These are phyloP conservation scores for Heteromormyrus szaboi DNA, from an alignment of 2,797 vertebrate genomes.

Conservation along the genomic window DNA sequence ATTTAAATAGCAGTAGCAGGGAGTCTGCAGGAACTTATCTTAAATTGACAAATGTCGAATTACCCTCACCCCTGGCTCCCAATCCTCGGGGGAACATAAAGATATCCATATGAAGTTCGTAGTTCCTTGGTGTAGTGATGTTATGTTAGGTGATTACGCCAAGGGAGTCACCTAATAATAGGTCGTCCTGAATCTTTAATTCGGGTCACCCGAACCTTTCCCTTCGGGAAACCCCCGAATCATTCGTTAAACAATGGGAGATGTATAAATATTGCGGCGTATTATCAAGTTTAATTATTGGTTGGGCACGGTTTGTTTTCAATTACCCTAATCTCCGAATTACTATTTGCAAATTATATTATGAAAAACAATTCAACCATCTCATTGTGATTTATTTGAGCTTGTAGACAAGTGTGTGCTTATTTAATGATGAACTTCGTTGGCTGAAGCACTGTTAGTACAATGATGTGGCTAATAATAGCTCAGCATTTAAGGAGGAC, in stretches of 20 bases:
- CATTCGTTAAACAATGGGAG: background rate
- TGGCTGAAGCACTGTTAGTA: background rate
- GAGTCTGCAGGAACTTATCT: background rate
- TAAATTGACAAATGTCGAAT: background rate
- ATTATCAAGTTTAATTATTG: background rate
- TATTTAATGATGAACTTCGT: background rate
- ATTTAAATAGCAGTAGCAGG: background rate
- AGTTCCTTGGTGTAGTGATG: background rate
- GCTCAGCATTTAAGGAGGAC: background rate
- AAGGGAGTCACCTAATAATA: background rate
- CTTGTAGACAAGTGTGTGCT: background rate
- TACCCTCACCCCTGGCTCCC: background rate
- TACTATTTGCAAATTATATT: background rate
- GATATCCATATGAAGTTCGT: background rate
- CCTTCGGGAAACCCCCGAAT: background rate
- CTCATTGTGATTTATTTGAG: background rate
- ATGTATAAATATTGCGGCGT: background rate
- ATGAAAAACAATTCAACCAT: background rate
- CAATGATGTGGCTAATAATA: background rate
- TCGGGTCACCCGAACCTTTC: background rate
- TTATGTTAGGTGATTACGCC: background rate
- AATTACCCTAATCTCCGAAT: background rate
- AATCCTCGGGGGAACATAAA: background rate
- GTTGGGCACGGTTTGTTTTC: background rate
- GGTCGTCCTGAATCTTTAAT: background rate